Conservation (phyloP, 2,797 vertebrate genomes). For the Leptodactylus fallax region DNA sequence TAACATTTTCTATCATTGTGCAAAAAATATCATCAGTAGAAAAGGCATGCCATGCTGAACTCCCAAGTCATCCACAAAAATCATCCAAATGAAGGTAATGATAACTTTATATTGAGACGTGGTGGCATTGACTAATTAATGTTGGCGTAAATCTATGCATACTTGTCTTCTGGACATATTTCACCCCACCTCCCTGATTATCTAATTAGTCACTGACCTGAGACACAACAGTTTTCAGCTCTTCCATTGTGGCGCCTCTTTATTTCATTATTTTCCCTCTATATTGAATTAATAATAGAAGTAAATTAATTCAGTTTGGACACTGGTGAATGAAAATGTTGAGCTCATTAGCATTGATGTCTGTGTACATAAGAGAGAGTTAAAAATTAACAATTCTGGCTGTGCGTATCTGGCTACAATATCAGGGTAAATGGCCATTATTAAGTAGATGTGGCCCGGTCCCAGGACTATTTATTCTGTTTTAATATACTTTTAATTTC, state of each 20-base stretch:
- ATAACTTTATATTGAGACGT: neutral
- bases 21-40: neutral
- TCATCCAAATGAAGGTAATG: neutral
- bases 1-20: neutral
- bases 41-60: neutral
- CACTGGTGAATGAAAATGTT: neutral
- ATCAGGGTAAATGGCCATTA: neutral
- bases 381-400: neutral
- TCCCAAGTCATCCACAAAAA: slow-evolving; percentile 1
- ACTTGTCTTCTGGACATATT: neutral
- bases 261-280: slow-evolving; percentile 35
- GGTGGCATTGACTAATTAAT: slow-evolving; percentile 4
- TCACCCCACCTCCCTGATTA: slow-evolving; percentile 23
- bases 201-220: slow-evolving; percentile 30
- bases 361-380: neutral
- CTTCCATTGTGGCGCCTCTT: slow-evolving; percentile 12
- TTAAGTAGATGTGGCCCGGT: neutral
- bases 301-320: slow-evolving; percentile 18
- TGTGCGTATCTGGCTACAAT: neutral
- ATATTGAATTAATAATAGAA: slow-evolving; percentile 18
- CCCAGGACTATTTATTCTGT: neutral
- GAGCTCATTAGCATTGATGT: slow-evolving; percentile 7
- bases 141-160: neutral
- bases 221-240: neutral
- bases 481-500: neutral